These are phyloP conservation scores for Nibea coibor DNA, from an alignment of 2,113 vertebrate species.

Conservation along the genomic window DNA sequence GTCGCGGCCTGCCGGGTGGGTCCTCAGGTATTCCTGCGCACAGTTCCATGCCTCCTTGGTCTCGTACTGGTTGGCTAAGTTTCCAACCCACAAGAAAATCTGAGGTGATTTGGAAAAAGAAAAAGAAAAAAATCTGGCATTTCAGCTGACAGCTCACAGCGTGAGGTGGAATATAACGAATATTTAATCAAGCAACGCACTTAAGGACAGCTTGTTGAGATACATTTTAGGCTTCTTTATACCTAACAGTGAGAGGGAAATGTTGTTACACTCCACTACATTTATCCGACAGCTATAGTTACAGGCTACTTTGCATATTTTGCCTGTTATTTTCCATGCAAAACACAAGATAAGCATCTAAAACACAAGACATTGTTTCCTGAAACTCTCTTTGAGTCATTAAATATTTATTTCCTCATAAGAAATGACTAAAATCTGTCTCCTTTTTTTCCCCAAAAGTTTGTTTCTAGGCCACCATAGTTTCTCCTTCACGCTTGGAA, in stretches of 20 bases:
- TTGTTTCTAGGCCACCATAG: too few relatives aligned
- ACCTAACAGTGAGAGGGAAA: neutral
- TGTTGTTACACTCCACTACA: neutral
- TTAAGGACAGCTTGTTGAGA: neutral
- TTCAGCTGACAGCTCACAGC: neutral
- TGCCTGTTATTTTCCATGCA: neutral
- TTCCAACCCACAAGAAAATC: conserved; percentile 93
- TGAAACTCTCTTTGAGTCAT: too few relatives aligned
- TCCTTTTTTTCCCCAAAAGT: too few relatives aligned
- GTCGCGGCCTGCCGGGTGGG: conserved; percentile 89
- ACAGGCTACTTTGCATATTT: neutral
- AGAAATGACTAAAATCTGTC: too few relatives aligned
- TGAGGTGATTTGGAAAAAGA: conserved; percentile 53
- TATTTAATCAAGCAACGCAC: neutral
- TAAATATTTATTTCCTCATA: too few relatives aligned
- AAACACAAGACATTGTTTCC: neutral
- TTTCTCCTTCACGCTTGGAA: too few relatives aligned
- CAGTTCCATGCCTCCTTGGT: conserved; percentile 83
- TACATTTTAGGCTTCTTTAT: neutral
- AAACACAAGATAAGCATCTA: neutral
- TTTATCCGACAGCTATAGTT: neutral
- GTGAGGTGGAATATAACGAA: too few relatives aligned
- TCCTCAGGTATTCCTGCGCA: conserved; percentile 86
- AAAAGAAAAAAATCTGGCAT: neutral
- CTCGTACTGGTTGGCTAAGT: conserved; percentile 85